phyloP scores from a whole-genome alignment of 2,797 vertebrate species.

The Sphaeramia orbicularis region DNA sequence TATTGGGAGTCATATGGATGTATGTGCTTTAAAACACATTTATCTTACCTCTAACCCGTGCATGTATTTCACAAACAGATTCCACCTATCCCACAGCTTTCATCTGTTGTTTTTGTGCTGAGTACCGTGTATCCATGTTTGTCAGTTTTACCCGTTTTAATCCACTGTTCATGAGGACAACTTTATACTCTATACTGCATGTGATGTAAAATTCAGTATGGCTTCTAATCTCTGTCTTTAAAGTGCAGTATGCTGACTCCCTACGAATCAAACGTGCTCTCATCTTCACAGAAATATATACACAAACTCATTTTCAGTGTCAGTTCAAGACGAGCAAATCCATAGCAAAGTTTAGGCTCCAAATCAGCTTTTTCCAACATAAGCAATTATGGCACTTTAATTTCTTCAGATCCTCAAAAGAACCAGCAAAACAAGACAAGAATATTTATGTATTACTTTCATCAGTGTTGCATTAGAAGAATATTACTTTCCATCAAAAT shows the following conservation, averaged over 20 bases:
- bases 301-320: slow-evolving; percentile 21
- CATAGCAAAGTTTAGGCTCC: slow-evolving; percentile 1
- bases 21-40: slow-evolving; percentile 59
- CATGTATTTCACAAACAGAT: slow-evolving; percentile 22
- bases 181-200: slow-evolving; percentile 5
- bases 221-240: slow-evolving; percentile 22
- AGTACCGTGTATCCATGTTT: background rate
- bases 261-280: slow-evolving; percentile 11
- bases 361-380: slow-evolving; percentile 26
- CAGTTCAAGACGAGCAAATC: slow-evolving; percentile 32
- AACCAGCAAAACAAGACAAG: slow-evolving; percentile 30
- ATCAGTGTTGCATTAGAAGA: slow-evolving; percentile 46
- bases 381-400: slow-evolving; percentile 45
- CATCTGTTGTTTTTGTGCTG: slow-evolving; percentile 13
- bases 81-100: slow-evolving; percentile 27
- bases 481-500: slow-evolving; percentile 54
- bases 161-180: background rate
- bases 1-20: slow-evolving; percentile 56
- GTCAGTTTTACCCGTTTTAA: background rate
- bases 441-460: slow-evolving; percentile 52
- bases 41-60: slow-evolving; percentile 57
- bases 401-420: slow-evolving; percentile 46
- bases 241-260: slow-evolving; percentile 8
- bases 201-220: slow-evolving; percentile 12
- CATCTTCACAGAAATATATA: slow-evolving; percentile 25